Percentiles rank a stretch among this genome's conserved stretches.
These are phyloP conservation scores for Quiscalus mexicanus DNA, from an alignment of 2,113 vertebrate species.

Conservation along the genomic window DNA sequence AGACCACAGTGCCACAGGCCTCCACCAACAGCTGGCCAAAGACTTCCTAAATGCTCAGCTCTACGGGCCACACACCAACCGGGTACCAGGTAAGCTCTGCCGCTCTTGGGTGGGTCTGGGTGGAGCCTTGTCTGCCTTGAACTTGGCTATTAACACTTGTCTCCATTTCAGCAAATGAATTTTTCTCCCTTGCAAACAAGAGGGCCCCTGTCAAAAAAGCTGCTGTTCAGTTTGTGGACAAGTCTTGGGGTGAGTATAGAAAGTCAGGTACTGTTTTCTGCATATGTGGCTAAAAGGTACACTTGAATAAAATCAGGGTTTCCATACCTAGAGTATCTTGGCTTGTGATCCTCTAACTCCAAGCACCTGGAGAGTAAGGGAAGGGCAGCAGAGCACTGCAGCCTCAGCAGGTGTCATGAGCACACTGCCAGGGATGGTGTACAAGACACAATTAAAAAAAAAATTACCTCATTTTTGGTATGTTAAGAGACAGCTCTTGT, in stretches of 20 bases:
- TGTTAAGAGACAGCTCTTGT: not conserved
- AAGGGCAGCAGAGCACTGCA: not conserved
- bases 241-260: slow-evolving; percentile 83
- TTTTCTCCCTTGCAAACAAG: slow-evolving; percentile 89
- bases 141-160: not conserved
- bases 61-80: slow-evolving; percentile 80
- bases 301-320: not conserved
- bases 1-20: slow-evolving; percentile 36
- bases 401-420: no score
- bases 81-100: slow-evolving; percentile 81
- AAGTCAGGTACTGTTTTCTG: not conserved
- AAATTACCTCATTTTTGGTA: not conserved
- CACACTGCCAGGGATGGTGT: accelerated
- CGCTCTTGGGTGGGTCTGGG: not conserved
- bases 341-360: accelerated
- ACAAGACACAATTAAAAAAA: not conserved
- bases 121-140: accelerated
- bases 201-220: slow-evolving; percentile 78
- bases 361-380: accelerated
- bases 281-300: not conserved
- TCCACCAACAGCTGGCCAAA: slow-evolving; percentile 77
- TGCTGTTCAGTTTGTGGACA: slow-evolving; percentile 85
- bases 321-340: not conserved
- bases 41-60: slow-evolving; percentile 81
- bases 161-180: slow-evolving; percentile 79